Conservation (phyloP, 2,888 invertebrate species). For the Orthonychiurus folsomi region DNA sequence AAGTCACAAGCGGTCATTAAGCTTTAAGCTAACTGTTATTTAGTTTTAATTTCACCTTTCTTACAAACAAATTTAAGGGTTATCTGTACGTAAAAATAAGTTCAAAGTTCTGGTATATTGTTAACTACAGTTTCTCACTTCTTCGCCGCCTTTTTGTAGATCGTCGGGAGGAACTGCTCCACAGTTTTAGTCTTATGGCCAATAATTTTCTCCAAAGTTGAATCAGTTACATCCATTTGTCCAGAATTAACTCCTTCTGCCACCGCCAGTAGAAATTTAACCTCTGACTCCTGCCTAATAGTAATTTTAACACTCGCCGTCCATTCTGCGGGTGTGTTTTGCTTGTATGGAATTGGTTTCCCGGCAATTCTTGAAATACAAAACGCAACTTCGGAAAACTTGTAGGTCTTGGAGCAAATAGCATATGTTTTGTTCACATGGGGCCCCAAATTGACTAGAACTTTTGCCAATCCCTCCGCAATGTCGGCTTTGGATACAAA, state of each 20-base stretch:
- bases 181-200: neutral
- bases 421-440: neutral
- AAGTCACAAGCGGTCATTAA: too few relatives aligned
- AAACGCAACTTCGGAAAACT: neutral
- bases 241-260: neutral
- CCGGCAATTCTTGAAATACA: neutral
- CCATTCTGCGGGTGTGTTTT: neutral
- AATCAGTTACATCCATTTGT: neutral
- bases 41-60: too few relatives aligned
- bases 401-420: neutral
- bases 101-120: too few relatives aligned
- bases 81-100: too few relatives aligned
- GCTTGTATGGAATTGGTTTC: neutral
- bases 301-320: neutral
- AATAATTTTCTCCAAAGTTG: neutral
- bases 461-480: neutral
- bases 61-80: too few relatives aligned
- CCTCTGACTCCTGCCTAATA: neutral
- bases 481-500: neutral
- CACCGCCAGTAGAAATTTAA: neutral
- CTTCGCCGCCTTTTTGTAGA: too few relatives aligned
- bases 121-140: too few relatives aligned
- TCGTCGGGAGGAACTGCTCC: neutral
- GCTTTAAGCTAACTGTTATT: too few relatives aligned
- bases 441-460: neutral